Conservation (phyloP, 2,888 invertebrate species). For the Cotesia congregata region DNA sequence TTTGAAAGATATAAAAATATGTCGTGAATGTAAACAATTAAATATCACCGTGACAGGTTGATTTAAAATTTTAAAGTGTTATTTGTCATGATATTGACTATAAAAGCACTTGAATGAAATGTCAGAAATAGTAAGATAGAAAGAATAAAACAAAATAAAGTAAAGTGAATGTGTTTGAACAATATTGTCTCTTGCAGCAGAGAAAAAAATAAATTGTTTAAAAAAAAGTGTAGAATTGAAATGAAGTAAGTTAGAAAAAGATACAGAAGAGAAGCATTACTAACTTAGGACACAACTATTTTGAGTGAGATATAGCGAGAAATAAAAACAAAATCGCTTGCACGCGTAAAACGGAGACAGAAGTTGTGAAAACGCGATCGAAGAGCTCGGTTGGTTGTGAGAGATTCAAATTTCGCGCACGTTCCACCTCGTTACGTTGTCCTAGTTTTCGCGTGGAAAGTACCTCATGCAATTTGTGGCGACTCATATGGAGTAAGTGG, state of each 20-base stretch:
- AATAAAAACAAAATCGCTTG: background rate
- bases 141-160: background rate
- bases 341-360: background rate
- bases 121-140: background rate
- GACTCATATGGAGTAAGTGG: conserved; percentile 38
- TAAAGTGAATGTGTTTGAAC: conserved; percentile 10
- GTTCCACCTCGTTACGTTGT: conserved; percentile 46
- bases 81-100: background rate
- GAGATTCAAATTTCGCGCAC: conserved; percentile 49
- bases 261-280: background rate
- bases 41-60: background rate
- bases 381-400: conserved; percentile 40
- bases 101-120: background rate
- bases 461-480: conserved; percentile 49
- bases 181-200: background rate
- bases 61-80: background rate
- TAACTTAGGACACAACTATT: background rate
- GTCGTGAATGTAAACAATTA: too few species aligned
- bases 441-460: conserved; percentile 48
- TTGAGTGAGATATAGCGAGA: background rate
- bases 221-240: background rate
- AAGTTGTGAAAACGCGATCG: conserved; percentile 29
- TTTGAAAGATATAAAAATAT: too few species aligned
- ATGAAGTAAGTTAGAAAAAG: background rate
- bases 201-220: background rate